Evolutionary conservation across 2,888 invertebrate species (phyloP), one percentile per base, ranked within the genome.

Genomic region (Aethes cnicana): DNA sequence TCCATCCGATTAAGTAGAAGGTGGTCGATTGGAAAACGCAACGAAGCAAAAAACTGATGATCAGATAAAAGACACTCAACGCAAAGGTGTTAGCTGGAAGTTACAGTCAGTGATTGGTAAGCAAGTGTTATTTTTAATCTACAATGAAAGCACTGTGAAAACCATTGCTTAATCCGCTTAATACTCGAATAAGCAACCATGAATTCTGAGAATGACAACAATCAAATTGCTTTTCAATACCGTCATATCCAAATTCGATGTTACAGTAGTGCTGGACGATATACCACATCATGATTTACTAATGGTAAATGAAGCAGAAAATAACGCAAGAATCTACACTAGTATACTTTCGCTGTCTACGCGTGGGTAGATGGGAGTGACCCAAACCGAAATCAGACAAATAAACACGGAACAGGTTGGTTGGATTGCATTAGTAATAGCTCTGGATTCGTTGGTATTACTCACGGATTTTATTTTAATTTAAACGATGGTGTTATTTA

Each of bases 321-420:
- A 60, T 36, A 63, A 70, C 65, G 69, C 58, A 63, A 65, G 61
- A 72, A 66, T 64, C 62, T n/a, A n/a, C 68, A 65, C 69, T 75
- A 61, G 61, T 59, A 68, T 54, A 71, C 71, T 74, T 76, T 76
- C 72, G 68, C 68, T 59, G 53, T 47, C 43, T 42, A 32, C 44
- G 70, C 65, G 78, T 81, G 70, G 77, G 78, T 55, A 33, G 77
- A 62, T 72, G 68, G 74, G 77, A 69, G 73, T 71, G 65, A 71
- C 76, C 64, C 49, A 61, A 63, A 61, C 69, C 70, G 61, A 77
- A 80, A 77, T 80, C 75, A 77, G 70, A 72, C 74, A 71, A 66
- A 75, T 72, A 77, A 74, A 78, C 76, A 80, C 62, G 32, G 74
- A 79, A 79, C 86, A 85, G 83, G 83, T 87, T 82, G 83, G 83